These are phyloP conservation scores for Lasioglossum leucozonium DNA, from an alignment of 2,888 invertebrate species.

Conservation along the genomic window DNA sequence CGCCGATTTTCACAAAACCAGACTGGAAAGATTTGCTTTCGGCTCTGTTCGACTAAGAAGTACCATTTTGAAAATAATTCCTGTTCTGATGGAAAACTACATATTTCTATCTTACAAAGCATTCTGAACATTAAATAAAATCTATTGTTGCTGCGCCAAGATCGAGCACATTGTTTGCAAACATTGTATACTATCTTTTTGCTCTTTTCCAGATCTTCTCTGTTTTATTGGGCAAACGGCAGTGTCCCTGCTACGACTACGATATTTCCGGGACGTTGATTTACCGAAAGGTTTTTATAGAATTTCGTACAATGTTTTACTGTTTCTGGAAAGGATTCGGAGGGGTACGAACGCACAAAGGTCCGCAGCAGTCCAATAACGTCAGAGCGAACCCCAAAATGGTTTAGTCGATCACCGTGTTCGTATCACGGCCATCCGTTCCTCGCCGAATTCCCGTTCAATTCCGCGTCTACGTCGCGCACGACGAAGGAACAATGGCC, in stretches of 20 bases:
- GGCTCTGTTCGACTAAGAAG: background rate
- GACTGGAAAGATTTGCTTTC: background rate
- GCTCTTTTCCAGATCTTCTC: background rate
- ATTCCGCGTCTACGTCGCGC: background rate
- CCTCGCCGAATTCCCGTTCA: conserved; percentile 20
- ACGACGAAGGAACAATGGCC: conserved; percentile 20
- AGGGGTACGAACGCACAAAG: background rate
- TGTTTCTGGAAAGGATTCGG: background rate
- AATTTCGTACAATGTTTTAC: background rate
- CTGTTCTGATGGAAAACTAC: too few species aligned
- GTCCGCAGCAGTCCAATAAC: background rate
- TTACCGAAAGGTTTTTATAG: background rate
- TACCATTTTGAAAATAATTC: too few species aligned
- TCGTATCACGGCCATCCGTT: conserved; percentile 1
- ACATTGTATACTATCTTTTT: too few species aligned
- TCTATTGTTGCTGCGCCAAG: too few species aligned
- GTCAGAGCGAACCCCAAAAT: background rate
- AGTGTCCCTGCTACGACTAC: background rate
- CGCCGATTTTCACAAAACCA: background rate
- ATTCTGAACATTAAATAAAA: too few species aligned
- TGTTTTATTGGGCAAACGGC: background rate
- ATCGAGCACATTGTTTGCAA: too few species aligned
- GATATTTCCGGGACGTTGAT: background rate
- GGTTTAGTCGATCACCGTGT: conserved; percentile 4
- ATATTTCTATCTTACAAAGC: too few species aligned